Conservation (phyloP, 2,888 invertebrate species). For the Heliconius sara region DNA sequence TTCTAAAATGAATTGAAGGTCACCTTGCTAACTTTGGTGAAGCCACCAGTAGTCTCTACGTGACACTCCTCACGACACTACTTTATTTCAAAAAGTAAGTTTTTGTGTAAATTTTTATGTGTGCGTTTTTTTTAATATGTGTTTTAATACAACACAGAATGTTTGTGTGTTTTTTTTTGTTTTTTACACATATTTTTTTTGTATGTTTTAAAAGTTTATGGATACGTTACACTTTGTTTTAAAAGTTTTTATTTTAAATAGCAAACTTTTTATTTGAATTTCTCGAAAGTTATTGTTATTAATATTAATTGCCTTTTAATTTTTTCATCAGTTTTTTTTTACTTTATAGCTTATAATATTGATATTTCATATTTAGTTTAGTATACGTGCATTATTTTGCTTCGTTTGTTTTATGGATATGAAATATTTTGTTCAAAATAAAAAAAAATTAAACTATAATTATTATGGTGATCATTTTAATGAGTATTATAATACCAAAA, state of each 20-base stretch:
- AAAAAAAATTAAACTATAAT: too few species aligned
- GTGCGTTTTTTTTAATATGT: not conserved
- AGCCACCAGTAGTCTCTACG: slow-evolving; percentile 23
- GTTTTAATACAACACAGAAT: not conserved
- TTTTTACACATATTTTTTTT: slow-evolving; percentile 27
- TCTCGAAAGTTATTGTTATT: not conserved
- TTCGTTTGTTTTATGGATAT: not conserved
- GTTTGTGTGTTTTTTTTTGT: slow-evolving; percentile 46
- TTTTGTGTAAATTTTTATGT: not conserved
- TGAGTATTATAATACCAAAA: too few species aligned
- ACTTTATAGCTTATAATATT: not conserved
- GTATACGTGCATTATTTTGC: not conserved
- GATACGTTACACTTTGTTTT: not conserved
- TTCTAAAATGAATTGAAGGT: slow-evolving; percentile 73
- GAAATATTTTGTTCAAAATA: not conserved
- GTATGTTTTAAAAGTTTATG: not conserved
- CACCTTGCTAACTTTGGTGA: slow-evolving; percentile 62
- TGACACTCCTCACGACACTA: slow-evolving; percentile 14
- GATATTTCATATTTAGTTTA: not conserved
- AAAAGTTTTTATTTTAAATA: not conserved
- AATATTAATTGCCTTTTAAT: not conserved
- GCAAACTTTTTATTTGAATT: not conserved
- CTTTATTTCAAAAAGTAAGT: not conserved
- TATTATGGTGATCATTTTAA: too few species aligned
- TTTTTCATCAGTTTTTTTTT: not conserved